Evolutionary conservation across 2,888 invertebrate genomes (phyloP).

Genomic region (Metalampra italica): DNA sequence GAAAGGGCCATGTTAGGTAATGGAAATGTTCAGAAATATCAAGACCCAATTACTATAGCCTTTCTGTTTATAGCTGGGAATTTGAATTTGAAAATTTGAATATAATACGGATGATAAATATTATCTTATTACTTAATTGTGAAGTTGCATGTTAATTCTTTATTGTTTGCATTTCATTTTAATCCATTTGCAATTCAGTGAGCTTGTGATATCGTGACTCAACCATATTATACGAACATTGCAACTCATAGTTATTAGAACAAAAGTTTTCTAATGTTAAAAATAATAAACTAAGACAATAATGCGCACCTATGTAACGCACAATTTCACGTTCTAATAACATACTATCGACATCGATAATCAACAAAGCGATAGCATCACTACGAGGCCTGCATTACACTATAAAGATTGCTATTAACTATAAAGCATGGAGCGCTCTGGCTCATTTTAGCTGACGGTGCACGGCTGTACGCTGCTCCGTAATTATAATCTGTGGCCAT

Average conservation of each 20-base stretch:
- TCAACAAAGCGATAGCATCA: constrained; percentile 50
- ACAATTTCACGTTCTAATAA: constrained; percentile 44
- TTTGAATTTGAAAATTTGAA: too few relatives aligned
- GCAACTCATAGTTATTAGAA: neutral
- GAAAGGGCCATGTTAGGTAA: neutral
- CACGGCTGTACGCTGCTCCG: constrained; percentile 42
- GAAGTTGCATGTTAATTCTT: neutral
- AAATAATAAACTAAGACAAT: constrained; percentile 11
- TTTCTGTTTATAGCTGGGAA: too few relatives aligned
- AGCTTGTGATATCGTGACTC: neutral
- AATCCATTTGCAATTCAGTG: neutral
- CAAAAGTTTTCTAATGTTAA: constrained; percentile 1
- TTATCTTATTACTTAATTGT: too few relatives aligned
- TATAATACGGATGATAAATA: too few relatives aligned
- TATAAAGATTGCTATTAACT: constrained; percentile 77
- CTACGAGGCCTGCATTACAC: constrained; percentile 58
- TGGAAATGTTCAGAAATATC: too few relatives aligned
- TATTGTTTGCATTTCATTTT: neutral
- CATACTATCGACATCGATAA: constrained; percentile 55
- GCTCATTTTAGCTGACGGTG: constrained; percentile 64
- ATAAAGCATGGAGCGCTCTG: constrained; percentile 52
- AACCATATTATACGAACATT: neutral
- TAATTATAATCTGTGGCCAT: constrained; percentile 67
- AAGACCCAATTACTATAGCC: too few relatives aligned
- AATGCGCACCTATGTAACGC: constrained; percentile 28